phyloP scores from a whole-genome alignment of 2,888 invertebrate genomes.

The Stomorhina lunata region DNA sequence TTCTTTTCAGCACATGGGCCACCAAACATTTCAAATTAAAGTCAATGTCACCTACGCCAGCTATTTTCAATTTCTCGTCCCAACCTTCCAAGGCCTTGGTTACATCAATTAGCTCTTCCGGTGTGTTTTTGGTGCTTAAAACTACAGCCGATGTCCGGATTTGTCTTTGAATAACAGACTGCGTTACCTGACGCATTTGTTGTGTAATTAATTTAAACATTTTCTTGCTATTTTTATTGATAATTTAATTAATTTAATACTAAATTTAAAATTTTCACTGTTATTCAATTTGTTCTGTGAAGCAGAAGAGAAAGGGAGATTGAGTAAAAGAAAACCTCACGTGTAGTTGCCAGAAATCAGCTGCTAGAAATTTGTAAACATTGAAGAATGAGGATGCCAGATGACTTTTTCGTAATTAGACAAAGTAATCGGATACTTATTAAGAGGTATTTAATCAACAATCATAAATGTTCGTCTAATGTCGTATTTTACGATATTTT shows the following conservation, averaged over 20 bases:
- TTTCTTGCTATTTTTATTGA: constrained; percentile 38
- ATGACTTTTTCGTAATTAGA: too few species aligned
- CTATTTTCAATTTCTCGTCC: constrained; percentile 79
- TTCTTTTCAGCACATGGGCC: constrained; percentile 81
- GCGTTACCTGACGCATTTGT: constrained; percentile 50
- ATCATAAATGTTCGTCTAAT: too few species aligned
- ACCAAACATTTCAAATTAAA: constrained; percentile 82
- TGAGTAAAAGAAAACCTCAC: constrained; percentile 19
- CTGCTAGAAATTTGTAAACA: neutral
- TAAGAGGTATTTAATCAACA: too few species aligned
- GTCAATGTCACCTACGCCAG: constrained; percentile 81
- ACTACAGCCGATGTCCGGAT: neutral
- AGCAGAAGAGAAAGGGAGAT: neutral
- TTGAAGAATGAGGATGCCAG: neutral
- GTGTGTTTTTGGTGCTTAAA: constrained; percentile 25
- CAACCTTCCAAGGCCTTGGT: constrained; percentile 77
- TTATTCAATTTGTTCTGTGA: constrained; percentile 28
- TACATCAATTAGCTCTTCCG: constrained; percentile 65
- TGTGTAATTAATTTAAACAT: constrained; percentile 64
- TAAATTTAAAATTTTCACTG: neutral
- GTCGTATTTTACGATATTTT: too few species aligned
- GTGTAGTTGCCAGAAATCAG: constrained; percentile 22
- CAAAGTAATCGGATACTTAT: too few species aligned
- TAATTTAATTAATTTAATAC: constrained; percentile 23
- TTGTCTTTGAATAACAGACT: constrained; percentile 10